A percentile compares a stretch with the other conserved stretches of the same genome.
These are phyloP conservation scores for Actinernus sp. DNA, from an alignment of 92 coral and sea anemone species.

Conservation along the genomic window DNA sequence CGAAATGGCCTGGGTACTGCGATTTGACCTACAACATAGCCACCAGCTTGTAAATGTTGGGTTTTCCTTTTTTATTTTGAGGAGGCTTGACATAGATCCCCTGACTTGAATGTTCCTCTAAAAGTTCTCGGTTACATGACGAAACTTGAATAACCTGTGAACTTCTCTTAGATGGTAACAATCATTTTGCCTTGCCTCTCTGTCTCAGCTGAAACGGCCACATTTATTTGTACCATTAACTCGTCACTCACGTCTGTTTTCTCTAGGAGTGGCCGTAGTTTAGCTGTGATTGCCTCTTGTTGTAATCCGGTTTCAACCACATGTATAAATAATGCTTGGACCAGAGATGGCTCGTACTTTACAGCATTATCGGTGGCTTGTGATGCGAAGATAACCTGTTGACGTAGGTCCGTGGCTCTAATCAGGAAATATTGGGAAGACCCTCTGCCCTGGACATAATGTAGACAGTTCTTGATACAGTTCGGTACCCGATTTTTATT, in stretches of 20 bases:
- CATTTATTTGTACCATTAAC: constrained; percentile 28
- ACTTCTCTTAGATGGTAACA: constrained; percentile 6
- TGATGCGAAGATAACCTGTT: constrained; percentile 36
- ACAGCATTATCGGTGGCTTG: constrained; percentile 13
- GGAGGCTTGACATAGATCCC: too few relatives aligned
- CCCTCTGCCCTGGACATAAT: too few relatives aligned
- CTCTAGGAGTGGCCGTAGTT: constrained; percentile 1
- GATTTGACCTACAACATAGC: constrained; percentile 19
- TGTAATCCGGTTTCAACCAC: too few relatives aligned
- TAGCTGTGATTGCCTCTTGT: constrained; percentile 17
- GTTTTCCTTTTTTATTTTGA: too few relatives aligned
- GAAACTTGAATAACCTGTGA: constrained; percentile 1
- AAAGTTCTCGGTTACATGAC: too few relatives aligned
- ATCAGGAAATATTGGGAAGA: constrained; percentile 55
- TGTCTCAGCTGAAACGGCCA: constrained; percentile 27
- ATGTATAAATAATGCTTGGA: constrained; percentile 30
- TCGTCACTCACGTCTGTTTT: constrained; percentile 30
- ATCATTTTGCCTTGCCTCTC: constrained; percentile 24
- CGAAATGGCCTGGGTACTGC: too few relatives aligned
- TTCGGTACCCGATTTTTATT: too few relatives aligned
- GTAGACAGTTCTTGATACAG: too few relatives aligned
- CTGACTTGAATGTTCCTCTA: too few relatives aligned
- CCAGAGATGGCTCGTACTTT: constrained; percentile 41
- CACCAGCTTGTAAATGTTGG: too few relatives aligned
- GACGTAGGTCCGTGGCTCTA: constrained; percentile 31